Percentiles rank a stretch among this genome's conserved stretches.
Conservation (phyloP, 2,888 invertebrate species). For the Drosophila nr. perissopoda region DNA sequence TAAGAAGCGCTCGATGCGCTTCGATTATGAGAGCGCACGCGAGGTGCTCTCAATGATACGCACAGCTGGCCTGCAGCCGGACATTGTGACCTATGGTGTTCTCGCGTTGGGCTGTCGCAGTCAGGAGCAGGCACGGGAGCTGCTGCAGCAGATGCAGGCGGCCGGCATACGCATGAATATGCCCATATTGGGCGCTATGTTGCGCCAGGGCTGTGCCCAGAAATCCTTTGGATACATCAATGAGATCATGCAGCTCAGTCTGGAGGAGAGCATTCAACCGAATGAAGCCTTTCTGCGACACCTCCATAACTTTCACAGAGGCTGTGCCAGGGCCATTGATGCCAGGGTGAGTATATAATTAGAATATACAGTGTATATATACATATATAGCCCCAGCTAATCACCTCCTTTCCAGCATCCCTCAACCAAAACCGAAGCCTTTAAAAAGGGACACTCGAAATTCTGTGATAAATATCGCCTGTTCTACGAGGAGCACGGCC, state of each 20-base stretch:
- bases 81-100: constrained; percentile 94
- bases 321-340: constrained; percentile 86
- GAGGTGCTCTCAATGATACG: constrained; percentile 87
- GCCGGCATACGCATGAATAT: constrained; percentile 89
- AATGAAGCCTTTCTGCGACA: constrained; percentile 87
- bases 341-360: constrained; percentile 84
- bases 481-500: constrained; percentile 85
- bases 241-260: constrained; percentile 89
- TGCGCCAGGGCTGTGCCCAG: constrained; percentile 88
- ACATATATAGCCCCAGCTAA: background rate
- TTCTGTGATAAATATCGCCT: constrained; percentile 85
- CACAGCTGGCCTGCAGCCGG: constrained; percentile 87
- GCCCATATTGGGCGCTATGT: constrained; percentile 90
- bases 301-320: constrained; percentile 88
- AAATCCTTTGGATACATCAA: constrained; percentile 89
- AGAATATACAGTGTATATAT: background rate
- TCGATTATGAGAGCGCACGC: constrained; percentile 89
- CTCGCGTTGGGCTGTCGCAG: constrained; percentile 91
- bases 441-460: constrained; percentile 84
- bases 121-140: constrained; percentile 87
- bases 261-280: constrained; percentile 87
- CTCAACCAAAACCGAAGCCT: constrained; percentile 72
- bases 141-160: constrained; percentile 90
- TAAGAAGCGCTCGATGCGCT: constrained; percentile 90
- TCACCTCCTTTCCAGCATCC: constrained; percentile 83